Base-by-base conservation (phyloP, 2,113 vertebrate genomes). In the Ascaphus truei region DNA sequence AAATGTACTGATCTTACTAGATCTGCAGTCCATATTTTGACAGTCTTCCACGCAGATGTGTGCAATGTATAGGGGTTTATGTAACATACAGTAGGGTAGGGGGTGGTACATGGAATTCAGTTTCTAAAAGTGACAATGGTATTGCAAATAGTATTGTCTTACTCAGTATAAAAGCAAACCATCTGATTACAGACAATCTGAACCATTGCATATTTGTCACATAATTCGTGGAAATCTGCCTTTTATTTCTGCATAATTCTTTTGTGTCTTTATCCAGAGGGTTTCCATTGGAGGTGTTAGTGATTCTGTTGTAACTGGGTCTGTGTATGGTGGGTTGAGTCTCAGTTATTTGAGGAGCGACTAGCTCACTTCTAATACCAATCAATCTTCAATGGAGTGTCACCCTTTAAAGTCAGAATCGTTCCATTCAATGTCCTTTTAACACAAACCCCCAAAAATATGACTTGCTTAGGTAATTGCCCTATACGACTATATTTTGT, bases 31-130 rank as follows among this genome's bases (percentile, higher is more conserved):
- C 63, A 55, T 55, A 66, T 30, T 66, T 25, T 66, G 50, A 66
- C 63, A 66, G 33, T 55, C 50, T 52, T 43, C 50, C 43, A 25
- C 13, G 43, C 22, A 66, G 50, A 66, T 66, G 63, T 66, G 50
- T 55, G 26, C 31, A 65, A 65, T 39, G 62, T 53, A 48, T 53
- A 37, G 10, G n/a, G 62, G 12, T 65, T 65, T 50, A 53, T 53
- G n/a, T 52, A 66, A 37, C 34, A 16, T 30, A 29, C n/a, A n/a
- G n/a, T n/a, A n/a, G n/a, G 51, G 25, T 29, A 16, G 51, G 36
- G 63, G 48, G 16, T 31, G n/a, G 20, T 43, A 41, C 16, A 66
- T 52, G 34, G 27, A 37, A 36, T 64, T 65, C 22, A 26, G n/a
- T 37, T 65, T 53, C 15, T 37, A 37, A 65, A n/a, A n/a, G n/a